Evolutionary conservation across 2,797 vertebrate genomes (phyloP).

Genomic region (Betta splendens): DNA sequence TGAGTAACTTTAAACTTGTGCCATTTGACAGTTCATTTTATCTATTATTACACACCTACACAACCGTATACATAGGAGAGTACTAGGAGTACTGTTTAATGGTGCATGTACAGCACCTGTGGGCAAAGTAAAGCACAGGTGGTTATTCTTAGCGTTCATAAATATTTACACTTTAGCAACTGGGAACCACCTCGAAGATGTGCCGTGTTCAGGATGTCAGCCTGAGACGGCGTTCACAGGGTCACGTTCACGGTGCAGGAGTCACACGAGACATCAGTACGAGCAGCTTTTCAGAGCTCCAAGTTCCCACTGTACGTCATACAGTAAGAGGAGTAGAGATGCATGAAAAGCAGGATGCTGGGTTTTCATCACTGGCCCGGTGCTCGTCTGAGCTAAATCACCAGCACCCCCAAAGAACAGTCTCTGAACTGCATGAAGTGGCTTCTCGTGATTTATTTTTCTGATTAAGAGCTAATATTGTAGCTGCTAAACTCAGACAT

Average conservation of each 20-base stretch:
- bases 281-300: background rate
- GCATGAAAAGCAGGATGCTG: background rate
- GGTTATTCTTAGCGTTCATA: slow-evolving; percentile 9
- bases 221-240: slow-evolving; percentile 18
- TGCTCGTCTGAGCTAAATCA: background rate
- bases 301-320: background rate
- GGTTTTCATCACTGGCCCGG: background rate
- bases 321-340: background rate
- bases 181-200: background rate
- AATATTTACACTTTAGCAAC: slow-evolving; percentile 1
- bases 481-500: too few species aligned
- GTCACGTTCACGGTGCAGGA: slow-evolving; percentile 2
- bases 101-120: background rate
- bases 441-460: background rate
- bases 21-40: background rate
- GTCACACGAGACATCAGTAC: slow-evolving; percentile 1
- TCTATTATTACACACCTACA: background rate
- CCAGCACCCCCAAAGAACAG: background rate
- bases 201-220: slow-evolving; percentile 2
- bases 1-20: background rate
- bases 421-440: background rate
- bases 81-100: background rate
- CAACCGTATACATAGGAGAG: background rate
- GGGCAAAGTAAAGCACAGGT: background rate
- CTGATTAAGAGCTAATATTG: background rate